Conservation (phyloP, 1,140 invertebrate species). For the Drosophila nannoptera region DNA sequence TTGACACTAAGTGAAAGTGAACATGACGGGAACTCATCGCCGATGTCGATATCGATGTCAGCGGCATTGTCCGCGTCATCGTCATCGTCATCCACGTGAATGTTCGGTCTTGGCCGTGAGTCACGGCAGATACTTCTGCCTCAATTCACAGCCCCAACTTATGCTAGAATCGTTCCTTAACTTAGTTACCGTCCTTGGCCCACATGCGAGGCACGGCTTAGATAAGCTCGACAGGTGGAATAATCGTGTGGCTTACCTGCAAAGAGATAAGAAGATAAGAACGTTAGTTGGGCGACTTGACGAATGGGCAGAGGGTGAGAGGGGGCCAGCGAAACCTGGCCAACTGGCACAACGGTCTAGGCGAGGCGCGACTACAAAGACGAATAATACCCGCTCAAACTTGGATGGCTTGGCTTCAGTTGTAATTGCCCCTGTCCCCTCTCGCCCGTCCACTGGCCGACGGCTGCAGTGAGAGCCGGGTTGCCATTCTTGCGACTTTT, state of each 20-base stretch:
- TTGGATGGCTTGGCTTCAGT: conserved; percentile 40
- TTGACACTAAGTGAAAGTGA: conserved; percentile 78
- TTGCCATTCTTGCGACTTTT: conserved; percentile 52
- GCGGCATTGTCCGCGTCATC: conserved; percentile 7
- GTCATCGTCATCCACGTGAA: conserved; percentile 1
- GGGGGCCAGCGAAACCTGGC: conserved; percentile 36
- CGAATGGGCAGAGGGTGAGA: conserved; percentile 27
- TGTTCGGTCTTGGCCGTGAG: no score
- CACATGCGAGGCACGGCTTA: conserved; percentile 53
- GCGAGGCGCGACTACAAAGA: conserved; percentile 38
- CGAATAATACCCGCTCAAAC: conserved; percentile 38
- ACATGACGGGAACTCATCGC: conserved; percentile 67
- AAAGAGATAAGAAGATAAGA: conserved; percentile 55
- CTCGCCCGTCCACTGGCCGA: neutral
- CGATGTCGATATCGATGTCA: conserved; percentile 26
- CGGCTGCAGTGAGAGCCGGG: neutral
- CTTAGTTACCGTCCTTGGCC: conserved; percentile 1
- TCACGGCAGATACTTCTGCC: no score
- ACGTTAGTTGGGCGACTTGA: conserved; percentile 39
- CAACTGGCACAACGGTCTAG: conserved; percentile 71
- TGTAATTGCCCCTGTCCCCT: conserved; percentile 55
- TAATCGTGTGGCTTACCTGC: conserved; percentile 61
- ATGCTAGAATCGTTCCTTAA: neutral
- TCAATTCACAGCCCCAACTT: no score
- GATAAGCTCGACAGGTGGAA: conserved; percentile 53